Evolutionary conservation across 2,113 vertebrate genomes (phyloP).

Genomic region (Progne subis): DNA sequence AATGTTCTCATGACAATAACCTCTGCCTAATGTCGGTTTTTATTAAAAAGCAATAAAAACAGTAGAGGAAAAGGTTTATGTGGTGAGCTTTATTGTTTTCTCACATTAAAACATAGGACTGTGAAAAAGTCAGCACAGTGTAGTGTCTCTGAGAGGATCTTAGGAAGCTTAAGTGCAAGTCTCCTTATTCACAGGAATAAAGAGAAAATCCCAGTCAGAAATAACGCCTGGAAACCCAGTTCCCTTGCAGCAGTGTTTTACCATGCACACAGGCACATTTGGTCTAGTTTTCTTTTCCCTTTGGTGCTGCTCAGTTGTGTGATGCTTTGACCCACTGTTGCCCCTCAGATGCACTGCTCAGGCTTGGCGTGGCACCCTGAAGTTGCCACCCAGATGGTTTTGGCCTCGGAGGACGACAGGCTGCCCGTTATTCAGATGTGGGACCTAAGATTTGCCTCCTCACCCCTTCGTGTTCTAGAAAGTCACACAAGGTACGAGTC

Average conservation of each 20-base stretch:
- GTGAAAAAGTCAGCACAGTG: neutral
- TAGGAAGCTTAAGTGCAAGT: neutral
- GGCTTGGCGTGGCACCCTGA: constrained; percentile 96
- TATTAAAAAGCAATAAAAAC: neutral
- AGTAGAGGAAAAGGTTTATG: neutral
- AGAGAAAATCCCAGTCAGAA: neutral
- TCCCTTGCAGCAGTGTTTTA: neutral
- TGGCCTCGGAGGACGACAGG: constrained; percentile 93
- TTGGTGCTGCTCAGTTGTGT: neutral
- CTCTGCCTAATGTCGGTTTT: neutral
- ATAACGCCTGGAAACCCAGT: neutral
- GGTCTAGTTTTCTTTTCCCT: neutral
- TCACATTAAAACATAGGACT: neutral
- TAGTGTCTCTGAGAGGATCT: neutral
- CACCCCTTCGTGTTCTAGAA: constrained; percentile 92
- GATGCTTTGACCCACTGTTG: neutral
- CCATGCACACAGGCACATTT: neutral
- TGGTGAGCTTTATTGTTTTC: neutral
- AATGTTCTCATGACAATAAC: neutral
- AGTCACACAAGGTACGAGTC: constrained; percentile 87
- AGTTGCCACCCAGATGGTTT: constrained; percentile 92
- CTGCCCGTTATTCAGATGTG: constrained; percentile 97
- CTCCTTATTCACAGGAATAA: neutral
- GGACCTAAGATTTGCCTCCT: constrained; percentile 95
- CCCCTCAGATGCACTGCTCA: constrained; percentile 93